Conservation (phyloP, 2,888 invertebrate species). For the Steinernema carpocapsae region DNA sequence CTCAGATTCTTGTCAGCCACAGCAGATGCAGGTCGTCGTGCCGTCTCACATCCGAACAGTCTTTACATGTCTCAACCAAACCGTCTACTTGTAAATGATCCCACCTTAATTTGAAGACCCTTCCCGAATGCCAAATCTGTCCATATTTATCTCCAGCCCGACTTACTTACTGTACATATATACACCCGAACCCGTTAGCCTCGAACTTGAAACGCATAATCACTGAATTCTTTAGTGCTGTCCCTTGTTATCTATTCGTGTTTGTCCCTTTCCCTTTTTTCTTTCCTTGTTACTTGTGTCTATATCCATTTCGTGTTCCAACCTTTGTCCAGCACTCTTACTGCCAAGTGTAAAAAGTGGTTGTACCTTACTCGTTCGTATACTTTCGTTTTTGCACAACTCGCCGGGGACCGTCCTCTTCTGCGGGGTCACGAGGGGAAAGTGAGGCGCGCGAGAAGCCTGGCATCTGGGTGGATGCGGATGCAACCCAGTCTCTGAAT, state of each 20-base stretch:
- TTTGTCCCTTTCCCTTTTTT: slow-evolving; percentile 10
- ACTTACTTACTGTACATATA: slow-evolving; percentile 18
- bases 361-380: neutral
- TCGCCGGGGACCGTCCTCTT: neutral
- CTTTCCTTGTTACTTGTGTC: neutral
- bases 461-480: neutral
- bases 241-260: slow-evolving; percentile 9
- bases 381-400: slow-evolving; percentile 21
- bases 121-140: too few relatives aligned
- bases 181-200: neutral
- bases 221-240: slow-evolving; percentile 13
- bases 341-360: slow-evolving; percentile 34
- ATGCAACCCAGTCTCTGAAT: slow-evolving; percentile 2
- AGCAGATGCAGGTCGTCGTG: neutral
- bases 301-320: neutral
- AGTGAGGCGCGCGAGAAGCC: slow-evolving; percentile 3
- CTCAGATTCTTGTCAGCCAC: too few relatives aligned
- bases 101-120: too few relatives aligned
- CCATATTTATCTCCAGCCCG: too few relatives aligned
- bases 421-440: neutral
- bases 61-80: neutral
- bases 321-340: slow-evolving; percentile 22
- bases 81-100: too few relatives aligned
- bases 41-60: slow-evolving; percentile 1
- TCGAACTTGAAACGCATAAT: slow-evolving; percentile 8